Percentiles rank a stretch among this genome's conserved stretches.
Conservation (phyloP, 2,888 invertebrate genomes). For the Ornithoptera alexandrae region DNA sequence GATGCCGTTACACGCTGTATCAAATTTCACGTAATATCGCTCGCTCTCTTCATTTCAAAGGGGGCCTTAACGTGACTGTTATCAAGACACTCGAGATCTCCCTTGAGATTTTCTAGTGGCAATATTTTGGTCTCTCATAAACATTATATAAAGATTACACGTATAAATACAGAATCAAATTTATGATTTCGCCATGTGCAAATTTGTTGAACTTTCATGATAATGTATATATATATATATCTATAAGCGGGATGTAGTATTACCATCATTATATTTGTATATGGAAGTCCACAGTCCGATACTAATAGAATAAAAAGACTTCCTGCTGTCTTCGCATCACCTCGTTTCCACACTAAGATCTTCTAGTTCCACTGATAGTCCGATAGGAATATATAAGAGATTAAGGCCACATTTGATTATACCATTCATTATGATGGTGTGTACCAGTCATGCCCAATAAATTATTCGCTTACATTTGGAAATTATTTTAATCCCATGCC, state of each 20-base stretch:
- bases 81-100: conserved; percentile 35
- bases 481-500: too few species aligned
- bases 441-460: too few species aligned
- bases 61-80: conserved; percentile 33
- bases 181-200: not conserved
- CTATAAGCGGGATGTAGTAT: not conserved
- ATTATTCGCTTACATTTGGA: too few species aligned
- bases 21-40: conserved; percentile 23
- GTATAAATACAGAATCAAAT: not conserved
- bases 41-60: conserved; percentile 14
- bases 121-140: conserved; percentile 35
- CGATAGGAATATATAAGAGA: too few species aligned
- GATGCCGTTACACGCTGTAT: conserved; percentile 18
- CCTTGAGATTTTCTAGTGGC: conserved; percentile 36
- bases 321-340: too few species aligned
- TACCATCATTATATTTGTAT: too few species aligned
- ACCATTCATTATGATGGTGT: too few species aligned
- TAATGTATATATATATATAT: not conserved
- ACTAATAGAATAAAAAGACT: too few species aligned
- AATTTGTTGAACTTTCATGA: not conserved
- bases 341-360: too few species aligned
- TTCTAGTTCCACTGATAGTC: too few species aligned
- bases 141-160: conserved; percentile 15
- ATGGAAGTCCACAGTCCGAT: too few species aligned
- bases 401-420: too few species aligned